These are phyloP conservation scores for Chaetodon trifasciatus DNA, from an alignment of 2,797 vertebrate genomes.

Conservation along the genomic window DNA sequence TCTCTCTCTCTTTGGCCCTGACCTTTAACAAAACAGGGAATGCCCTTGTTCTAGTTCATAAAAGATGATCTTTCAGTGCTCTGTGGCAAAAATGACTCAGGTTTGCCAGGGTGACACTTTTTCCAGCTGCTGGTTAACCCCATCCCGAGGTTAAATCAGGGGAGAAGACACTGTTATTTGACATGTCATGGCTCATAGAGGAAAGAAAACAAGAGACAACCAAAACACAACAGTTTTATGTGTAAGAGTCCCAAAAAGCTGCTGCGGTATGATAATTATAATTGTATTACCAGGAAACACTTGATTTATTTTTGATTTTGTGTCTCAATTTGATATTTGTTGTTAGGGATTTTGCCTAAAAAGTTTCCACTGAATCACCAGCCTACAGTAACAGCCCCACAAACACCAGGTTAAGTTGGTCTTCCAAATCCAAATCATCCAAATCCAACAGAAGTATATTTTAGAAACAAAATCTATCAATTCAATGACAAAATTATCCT, in stretches of 20 bases:
- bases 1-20: conserved; percentile 11
- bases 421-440: background rate
- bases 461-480: too few relatives aligned
- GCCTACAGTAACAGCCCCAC: background rate
- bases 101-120: conserved; percentile 40
- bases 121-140: conserved; percentile 63
- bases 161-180: conserved; percentile 14
- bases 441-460: background rate
- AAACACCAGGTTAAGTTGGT: background rate
- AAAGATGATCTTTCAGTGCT: conserved; percentile 51
- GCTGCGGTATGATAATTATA: background rate
- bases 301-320: conserved; percentile 30
- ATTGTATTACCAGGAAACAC: conserved; percentile 10
- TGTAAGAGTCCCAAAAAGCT: background rate
- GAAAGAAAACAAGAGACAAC: background rate
- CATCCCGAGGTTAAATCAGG: conserved; percentile 17
- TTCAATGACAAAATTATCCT: too few relatives aligned
- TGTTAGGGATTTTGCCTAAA: background rate
- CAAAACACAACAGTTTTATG: conserved; percentile 12
- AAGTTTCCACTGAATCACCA: conserved; percentile 39
- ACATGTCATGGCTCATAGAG: conserved; percentile 21
- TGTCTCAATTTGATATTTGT: conserved; percentile 12
- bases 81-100: conserved; percentile 27
- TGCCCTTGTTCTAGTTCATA: conserved; percentile 57
- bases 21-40: conserved; percentile 50